Base-by-base conservation (phyloP, 1,140 invertebrate species). In the Periplaneta americana region DNA sequence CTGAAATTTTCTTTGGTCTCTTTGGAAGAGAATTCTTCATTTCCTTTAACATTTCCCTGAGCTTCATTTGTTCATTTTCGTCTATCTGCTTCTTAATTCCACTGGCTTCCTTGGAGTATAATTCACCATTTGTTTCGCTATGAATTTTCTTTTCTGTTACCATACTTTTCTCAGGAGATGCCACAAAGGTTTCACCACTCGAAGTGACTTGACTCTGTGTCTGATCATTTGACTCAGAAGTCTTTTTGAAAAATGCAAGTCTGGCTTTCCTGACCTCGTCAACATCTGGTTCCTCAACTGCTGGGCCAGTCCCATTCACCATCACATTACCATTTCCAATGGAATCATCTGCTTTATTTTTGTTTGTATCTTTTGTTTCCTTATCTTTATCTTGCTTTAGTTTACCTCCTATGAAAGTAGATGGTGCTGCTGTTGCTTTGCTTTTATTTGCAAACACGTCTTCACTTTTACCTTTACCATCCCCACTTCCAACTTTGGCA, bases 1-100 rank as follows among this genome's bases (percentile, higher is more conserved):
- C 13, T 28, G n/a, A 18, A 32, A 22, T n/a, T 1, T 37, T 76
- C 28, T 76, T 35, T 31, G 85, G 84, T 36, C 89, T 84, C 85
- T 92, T 92, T 5, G 92, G 90, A 82, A 93, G 84, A n/a, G 91
- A 92, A 85, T 92, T 90, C 84, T 93, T 92, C 91, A 93, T 92
- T 85, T 93, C 91, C 84, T 92, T 92, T 81, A 93, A 83, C 89
- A 92, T 91, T 84, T 92, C 91, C 82, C 90, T 92, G 33, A 93
- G 85, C 85, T 90, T 90, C 39, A 86, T 85, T 82, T 87, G 87
- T 85, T 91, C 91, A 85, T 92, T 89, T 57, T 88, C 88, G 22
- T 87, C 84, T 2, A 83, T 85, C 28, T 87, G 84, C 15, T 82
- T 80, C n/a, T 85, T 84, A 33, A 85, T 84, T 80, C 85, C 36